Base-by-base conservation (phyloP, 2,888 invertebrate species). In the Caenorhabditis afra region DNA sequence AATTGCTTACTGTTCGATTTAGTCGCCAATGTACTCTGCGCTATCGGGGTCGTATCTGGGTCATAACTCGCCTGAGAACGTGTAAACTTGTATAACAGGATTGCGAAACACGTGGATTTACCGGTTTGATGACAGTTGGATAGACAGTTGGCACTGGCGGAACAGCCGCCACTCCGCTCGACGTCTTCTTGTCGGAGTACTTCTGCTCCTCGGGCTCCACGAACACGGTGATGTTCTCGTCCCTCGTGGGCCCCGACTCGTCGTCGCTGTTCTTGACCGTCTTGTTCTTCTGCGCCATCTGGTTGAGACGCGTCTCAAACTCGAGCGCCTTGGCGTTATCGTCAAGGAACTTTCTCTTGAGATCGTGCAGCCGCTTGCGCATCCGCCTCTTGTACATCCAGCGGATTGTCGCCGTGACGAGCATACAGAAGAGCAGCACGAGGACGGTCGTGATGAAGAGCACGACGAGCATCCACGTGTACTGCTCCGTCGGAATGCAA, bases 381-480 rank as follows among this genome's bases (percentile, higher is more conserved):
- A 78, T 71, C 52, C 78, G 35, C 29, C 78, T 58, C 44, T 78
- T 78, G 67, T 78, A 78, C 61, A 78, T 70, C 78, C 78, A 78
- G 57, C 78, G 53, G 49, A 73, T 62, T 3, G 49, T 57, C 1
- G 73, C 71, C 4, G 78, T 78, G 20, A 71, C 41, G 8, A 73
- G 50, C 55, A 78, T 55, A 49, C 78, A 78, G n/a, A 71, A 55
- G 22, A 78, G 39, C 16, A 78, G 41, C 8, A 78, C 73, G 10
- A 73, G n/a, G n/a, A 73, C 35, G 16, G 57, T 29, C 29, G 67
- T 73, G 39, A 67, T 44, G 39, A 78, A 78, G 20, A 78, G 35
- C 18, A 52, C 67, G 50, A 71, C 65, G 35, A 78, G 58, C 20
- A 78, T 71, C 66, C 71, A 78, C 14, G 67, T 67, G 45, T 78